These are phyloP conservation scores for Solenopsis fugax DNA, from an alignment of 1,140 invertebrate genomes.

Conservation along the genomic window DNA sequence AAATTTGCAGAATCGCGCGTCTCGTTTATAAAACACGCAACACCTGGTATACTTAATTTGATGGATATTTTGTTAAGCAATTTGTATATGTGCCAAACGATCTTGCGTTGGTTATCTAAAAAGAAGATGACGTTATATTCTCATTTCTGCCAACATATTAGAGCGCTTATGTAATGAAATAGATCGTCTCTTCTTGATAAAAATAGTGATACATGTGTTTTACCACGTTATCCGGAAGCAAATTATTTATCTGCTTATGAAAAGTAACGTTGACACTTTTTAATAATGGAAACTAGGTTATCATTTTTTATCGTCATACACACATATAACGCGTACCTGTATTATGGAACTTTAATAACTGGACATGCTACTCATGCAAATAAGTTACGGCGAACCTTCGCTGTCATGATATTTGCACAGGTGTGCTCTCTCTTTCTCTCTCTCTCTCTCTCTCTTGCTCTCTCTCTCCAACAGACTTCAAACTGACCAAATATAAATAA, in stretches of 20 bases:
- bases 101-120: not conserved
- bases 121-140: not conserved
- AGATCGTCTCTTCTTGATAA: not conserved
- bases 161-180: not conserved
- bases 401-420: slow-evolving; percentile 22
- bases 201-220: not conserved
- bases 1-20: slow-evolving; percentile 23
- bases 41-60: slow-evolving; percentile 41
- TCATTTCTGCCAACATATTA: not conserved
- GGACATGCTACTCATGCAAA: not conserved
- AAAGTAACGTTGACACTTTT: not conserved
- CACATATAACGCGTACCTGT: not conserved
- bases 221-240: not conserved
- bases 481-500: slow-evolving; percentile 1
- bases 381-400: not conserved
- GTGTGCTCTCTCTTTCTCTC: not conserved
- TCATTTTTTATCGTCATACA: not conserved
- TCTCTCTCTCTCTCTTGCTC: not conserved
- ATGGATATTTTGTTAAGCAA: slow-evolving; percentile 50
- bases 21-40: slow-evolving; percentile 35
- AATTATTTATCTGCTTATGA: not conserved
- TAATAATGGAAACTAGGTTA: not conserved
- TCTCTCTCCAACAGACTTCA: not conserved
- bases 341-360: slow-evolving; percentile 13
- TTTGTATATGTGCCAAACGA: slow-evolving; percentile 29